These are phyloP conservation scores for Montipora capricornis DNA, from an alignment of 64 coral and sea anemone species.

Conservation along the genomic window DNA sequence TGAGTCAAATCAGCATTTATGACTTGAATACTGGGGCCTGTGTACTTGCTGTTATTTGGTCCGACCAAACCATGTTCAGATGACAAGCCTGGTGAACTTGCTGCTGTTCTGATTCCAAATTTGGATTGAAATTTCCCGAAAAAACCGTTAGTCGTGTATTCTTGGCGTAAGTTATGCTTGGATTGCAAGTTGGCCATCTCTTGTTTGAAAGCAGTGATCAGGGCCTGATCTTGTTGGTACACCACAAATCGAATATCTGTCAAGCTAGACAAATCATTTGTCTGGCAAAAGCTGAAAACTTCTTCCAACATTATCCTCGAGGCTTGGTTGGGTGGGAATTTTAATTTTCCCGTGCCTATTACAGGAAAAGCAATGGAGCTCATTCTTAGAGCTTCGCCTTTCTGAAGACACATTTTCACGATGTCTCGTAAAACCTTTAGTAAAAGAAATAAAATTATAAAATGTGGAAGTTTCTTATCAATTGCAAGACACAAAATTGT, in stretches of 20 bases:
- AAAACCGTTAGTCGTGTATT: background rate
- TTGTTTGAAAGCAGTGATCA: conserved; percentile 6
- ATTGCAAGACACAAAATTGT: too few relatives aligned
- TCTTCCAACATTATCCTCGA: conserved; percentile 38
- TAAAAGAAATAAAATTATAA: background rate
- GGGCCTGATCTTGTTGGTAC: background rate
- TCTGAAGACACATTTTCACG: background rate
- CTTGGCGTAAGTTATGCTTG: background rate
- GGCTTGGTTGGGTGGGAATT: conserved; percentile 11
- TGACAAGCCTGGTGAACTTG: background rate
- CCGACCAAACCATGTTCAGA: too few relatives aligned
- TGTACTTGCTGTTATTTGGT: too few relatives aligned
- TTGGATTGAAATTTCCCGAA: background rate
- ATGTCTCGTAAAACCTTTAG: conserved; percentile 51
- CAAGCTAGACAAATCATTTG: background rate
- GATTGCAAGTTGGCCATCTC: background rate
- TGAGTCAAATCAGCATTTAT: background rate
- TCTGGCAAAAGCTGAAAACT: background rate
- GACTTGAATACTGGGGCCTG: too few relatives aligned
- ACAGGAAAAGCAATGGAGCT: conserved; percentile 23
- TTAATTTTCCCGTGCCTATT: background rate
- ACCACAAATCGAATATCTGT: conserved; percentile 47
- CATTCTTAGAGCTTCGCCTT: background rate
- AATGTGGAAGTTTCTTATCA: too few relatives aligned
- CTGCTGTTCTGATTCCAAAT: background rate